Conservation (phyloP, 2,797 vertebrate genomes). For the Cynopterus sphinx region DNA sequence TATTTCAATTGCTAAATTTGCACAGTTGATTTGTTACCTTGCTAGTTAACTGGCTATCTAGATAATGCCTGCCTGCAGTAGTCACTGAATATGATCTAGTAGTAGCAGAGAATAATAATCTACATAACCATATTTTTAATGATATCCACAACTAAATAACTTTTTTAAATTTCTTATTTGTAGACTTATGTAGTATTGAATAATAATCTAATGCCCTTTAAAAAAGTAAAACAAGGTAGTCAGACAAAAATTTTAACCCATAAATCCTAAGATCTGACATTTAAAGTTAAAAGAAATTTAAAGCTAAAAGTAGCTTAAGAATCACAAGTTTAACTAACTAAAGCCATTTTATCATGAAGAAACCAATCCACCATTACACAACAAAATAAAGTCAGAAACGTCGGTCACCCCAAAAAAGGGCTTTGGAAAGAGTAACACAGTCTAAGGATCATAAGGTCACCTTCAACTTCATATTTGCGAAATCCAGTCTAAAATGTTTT, state of each 20-base stretch:
- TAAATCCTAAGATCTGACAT: background rate
- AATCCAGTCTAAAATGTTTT: background rate
- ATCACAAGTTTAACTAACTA: background rate
- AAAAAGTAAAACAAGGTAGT: background rate
- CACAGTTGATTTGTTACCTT: background rate
- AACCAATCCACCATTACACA: background rate
- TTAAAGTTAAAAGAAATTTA: background rate
- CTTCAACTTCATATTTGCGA: background rate
- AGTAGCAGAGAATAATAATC: background rate
- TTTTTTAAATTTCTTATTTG: background rate
- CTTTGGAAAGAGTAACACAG: background rate
- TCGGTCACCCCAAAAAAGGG: background rate
- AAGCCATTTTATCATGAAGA: conserved; percentile 8
- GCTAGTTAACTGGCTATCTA: background rate
- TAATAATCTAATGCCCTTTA: background rate
- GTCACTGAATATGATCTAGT: background rate
- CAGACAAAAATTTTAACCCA: background rate
- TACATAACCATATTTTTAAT: background rate
- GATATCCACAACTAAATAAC: background rate
- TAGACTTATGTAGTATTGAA: background rate
- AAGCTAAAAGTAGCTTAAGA: background rate
- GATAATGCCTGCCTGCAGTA: background rate
- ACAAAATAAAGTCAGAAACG: background rate
- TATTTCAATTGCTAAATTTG: background rate
- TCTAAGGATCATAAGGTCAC: background rate